Evolutionary conservation across 2,888 invertebrate genomes (phyloP).

Genomic region (Tolmerus cingulatus): DNA sequence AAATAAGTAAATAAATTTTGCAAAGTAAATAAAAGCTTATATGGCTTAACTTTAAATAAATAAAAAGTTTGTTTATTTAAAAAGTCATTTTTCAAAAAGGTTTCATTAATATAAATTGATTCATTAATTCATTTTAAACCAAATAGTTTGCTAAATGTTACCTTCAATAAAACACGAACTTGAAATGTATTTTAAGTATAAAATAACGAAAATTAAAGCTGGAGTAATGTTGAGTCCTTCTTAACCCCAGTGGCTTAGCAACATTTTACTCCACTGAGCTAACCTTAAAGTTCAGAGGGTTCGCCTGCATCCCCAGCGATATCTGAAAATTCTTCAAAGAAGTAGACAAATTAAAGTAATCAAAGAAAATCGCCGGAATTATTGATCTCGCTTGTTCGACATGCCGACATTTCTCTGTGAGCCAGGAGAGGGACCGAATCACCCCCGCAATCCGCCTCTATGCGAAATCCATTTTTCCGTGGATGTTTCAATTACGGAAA

Average conservation of each 20-base stretch:
- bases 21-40: too few species aligned
- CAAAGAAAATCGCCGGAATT: not conserved
- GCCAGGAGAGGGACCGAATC: not conserved
- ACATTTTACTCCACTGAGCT: not conserved
- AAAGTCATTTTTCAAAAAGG: too few species aligned
- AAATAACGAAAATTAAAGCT: not conserved
- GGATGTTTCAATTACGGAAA: constrained; percentile 15
- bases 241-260: not conserved
- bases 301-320: not conserved
- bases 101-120: not conserved
- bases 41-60: too few species aligned
- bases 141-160: not conserved
- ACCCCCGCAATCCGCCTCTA: not conserved
- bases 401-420: not conserved
- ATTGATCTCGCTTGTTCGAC: not conserved
- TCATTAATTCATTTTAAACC: not conserved
- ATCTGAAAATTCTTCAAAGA: not conserved
- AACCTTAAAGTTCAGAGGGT: not conserved
- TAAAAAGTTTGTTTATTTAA: too few species aligned
- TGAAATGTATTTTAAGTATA: not conserved
- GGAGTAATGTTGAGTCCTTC: too few species aligned
- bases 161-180: not conserved
- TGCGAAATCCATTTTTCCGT: not conserved
- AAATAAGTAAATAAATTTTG: too few species aligned
- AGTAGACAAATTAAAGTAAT: not conserved